These are phyloP conservation scores for Leptinotarsa haldemani DNA, from an alignment of 2,888 invertebrate genomes.

Conservation along the genomic window DNA sequence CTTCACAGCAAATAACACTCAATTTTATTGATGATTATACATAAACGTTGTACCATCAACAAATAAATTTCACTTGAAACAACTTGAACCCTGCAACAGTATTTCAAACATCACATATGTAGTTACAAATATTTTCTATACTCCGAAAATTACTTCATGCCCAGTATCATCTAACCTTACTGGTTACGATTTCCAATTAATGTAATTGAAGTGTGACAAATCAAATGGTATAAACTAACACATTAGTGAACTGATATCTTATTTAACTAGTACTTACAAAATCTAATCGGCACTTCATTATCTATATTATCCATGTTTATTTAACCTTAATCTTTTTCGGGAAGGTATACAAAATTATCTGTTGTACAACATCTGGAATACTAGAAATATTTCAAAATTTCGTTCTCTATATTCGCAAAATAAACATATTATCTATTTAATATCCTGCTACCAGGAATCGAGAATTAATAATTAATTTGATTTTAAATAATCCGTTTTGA, in stretches of 20 bases:
- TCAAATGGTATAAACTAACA: slow-evolving; percentile 3
- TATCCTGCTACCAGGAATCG: too few relatives aligned
- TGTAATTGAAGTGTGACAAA: slow-evolving; percentile 4
- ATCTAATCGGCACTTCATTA: slow-evolving; percentile 9
- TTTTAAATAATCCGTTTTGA: too few relatives aligned
- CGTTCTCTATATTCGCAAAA: not conserved
- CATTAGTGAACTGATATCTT: slow-evolving; percentile 11
- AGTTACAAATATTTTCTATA: not conserved
- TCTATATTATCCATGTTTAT: slow-evolving; percentile 7
- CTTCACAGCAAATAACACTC: too few relatives aligned
- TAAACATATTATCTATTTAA: too few relatives aligned
- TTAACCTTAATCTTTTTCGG: slow-evolving; percentile 7
- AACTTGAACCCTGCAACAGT: too few relatives aligned
- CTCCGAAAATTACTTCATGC: not conserved
- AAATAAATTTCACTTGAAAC: too few relatives aligned
- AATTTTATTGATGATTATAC: too few relatives aligned
- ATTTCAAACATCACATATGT: too few relatives aligned
- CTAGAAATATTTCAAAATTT: not conserved
- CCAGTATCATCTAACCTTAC: too few relatives aligned
- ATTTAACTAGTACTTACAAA: slow-evolving; percentile 20
- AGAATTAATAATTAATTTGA: too few relatives aligned
- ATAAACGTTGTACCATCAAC: too few relatives aligned
- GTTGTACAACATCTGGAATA: not conserved
- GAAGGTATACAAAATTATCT: not conserved
- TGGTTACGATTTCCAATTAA: too few relatives aligned